Base-by-base conservation (phyloP, 2,113 vertebrate genomes). In the Xenopus laevis region DNA sequence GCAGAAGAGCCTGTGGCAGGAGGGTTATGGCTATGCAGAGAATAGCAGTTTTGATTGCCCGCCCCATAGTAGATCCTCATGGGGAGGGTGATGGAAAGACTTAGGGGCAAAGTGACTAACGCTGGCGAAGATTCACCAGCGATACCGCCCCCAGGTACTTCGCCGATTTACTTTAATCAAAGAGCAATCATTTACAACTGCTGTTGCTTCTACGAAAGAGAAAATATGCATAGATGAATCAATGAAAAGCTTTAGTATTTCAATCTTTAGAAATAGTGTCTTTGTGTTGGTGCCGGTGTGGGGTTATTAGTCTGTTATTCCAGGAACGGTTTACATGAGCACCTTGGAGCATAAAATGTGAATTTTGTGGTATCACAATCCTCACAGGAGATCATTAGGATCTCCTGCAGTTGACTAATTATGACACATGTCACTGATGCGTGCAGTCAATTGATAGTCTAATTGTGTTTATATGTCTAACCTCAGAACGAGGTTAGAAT, bases 311-410 rank as follows among this genome's bases (percentile, higher is more conserved):
- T 79, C 73, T 76, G 72, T 82, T 79, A 79, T 82, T 79, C 79
- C 55, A 58, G 40, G 66, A 47, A 11, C 75, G 59, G 72, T 21
- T 81, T 66, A 86, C 78, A 77, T 85, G 72, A 83, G 68, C 79
- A 81, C 77, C 68, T 74, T 46, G 77, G 78, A 89, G 81, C 72
- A 78, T 81, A 83, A 90, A 87, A 82, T 83, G 62, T 80, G 80
- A 82, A 59, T 66, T 77, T 72, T 80, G 23, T 72, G 68, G 72
- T 81, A n/a, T 79, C 27, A 47, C 57, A 72, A 69, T 81, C 81
- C 83, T 83, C 81, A 69, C 21, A 70, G 79, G 79, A 55, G 74
- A 80, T 88, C 74, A 78, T 84, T 81, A 83, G 79, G 79, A 82
- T 84, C 84, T 79, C 78, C 79, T 58, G 65, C 67, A 81, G 82